Evolutionary conservation across 2,113 vertebrate genomes (phyloP).

Genomic region (Rhinolophus ferrumequinum): DNA sequence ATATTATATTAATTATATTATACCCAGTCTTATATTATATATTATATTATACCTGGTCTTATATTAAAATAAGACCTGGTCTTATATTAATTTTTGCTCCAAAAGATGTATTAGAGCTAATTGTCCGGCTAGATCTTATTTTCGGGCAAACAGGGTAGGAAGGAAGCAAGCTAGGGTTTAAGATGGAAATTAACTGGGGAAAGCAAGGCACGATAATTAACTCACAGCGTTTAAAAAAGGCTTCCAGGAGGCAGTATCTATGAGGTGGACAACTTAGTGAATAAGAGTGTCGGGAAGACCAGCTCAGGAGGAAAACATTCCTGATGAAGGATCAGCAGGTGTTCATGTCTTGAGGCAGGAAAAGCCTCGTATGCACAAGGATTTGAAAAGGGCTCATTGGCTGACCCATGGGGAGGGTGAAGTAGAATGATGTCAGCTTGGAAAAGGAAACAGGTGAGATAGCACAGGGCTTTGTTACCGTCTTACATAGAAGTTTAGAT

Average conservation of each 20-base stretch:
- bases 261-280: neutral
- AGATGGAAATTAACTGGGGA: neutral
- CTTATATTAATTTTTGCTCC: too few relatives aligned
- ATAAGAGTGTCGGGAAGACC: neutral
- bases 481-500: neutral
- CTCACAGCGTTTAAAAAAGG: neutral
- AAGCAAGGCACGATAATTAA: neutral
- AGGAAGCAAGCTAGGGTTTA: neutral
- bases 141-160: neutral
- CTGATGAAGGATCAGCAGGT: neutral
- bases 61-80: too few relatives aligned
- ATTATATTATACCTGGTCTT: too few relatives aligned
- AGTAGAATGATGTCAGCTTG: neutral
- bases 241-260: neutral
- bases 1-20: too few relatives aligned
- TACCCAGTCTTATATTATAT: too few relatives aligned
- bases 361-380: neutral
- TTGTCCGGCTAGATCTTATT: too few relatives aligned
- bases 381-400: neutral
- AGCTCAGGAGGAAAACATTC: neutral
- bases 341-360: rapidly evolving
- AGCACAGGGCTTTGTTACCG: neutral
- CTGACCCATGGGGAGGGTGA: neutral
- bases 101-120: too few relatives aligned
- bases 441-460: neutral